Evolutionary conservation across 1,140 invertebrate species (phyloP), one percentile per base, ranked within the genome.

Genomic region (Potamilus streckersoni): DNA sequence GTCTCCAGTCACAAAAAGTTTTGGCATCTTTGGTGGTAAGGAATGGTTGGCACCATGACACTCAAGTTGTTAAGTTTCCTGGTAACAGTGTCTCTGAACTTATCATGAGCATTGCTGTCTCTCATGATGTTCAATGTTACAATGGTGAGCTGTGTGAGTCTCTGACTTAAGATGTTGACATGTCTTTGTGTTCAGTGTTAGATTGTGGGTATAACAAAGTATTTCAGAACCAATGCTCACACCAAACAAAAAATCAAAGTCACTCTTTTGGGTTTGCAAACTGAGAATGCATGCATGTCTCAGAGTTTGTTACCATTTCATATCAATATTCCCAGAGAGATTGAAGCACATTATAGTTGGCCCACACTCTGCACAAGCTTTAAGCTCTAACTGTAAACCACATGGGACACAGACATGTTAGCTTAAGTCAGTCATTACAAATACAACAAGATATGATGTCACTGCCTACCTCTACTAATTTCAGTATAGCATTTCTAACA

Each of bases 311-410:
- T 14, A 27, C 55, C 15, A 27, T 19, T 27, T 16, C 16, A 65
- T 65, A 65, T 2, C 19, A 20, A 16, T 2, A 4, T 38, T 77
- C 76, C 76, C 71, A 73, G 23, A 78, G 20, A n/a, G 73, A 61
- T 57, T 69, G 67, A 13, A 78, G 56, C 13, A 68, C 27, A 3
- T 20, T 20, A 60, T 76, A 78, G 61, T 61, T 77, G 23, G 27
- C n/a, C 19, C 58, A 27, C 19, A 77, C 59, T 38, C 58, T 57
- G 3, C 68, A 16, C 15, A 77, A 55, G 27, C 61, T 62, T 8
- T 77, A 58, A 38, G 75, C 69, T 58, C 65, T 77, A 1, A 69
- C 66, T 16, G n/a, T 77, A 65, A 65, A 72, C 31, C 64, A 19
- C 12, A 69, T 77, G 23, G 70, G 75, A 63, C 75, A 77, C 8